These are phyloP conservation scores for Mobula hypostoma DNA, from an alignment of 2,113 vertebrate species.

Conservation along the genomic window DNA sequence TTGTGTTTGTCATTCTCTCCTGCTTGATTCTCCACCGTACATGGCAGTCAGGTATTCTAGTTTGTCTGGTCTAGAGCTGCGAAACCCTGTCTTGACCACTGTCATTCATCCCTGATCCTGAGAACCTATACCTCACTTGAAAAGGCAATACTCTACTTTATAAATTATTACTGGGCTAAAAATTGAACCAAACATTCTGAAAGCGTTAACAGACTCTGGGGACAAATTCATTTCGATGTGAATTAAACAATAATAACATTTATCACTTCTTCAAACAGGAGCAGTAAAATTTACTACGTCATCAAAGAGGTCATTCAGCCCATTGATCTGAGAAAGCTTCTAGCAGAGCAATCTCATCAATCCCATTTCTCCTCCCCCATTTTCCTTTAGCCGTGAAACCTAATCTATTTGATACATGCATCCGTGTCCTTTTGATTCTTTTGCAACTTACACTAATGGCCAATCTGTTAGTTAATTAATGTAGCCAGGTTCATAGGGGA, in stretches of 20 bases:
- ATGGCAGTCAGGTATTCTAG: background rate
- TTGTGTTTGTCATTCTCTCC: background rate
- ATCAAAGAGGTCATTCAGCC: no score
- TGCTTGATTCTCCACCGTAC: background rate
- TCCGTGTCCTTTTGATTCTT: no score
- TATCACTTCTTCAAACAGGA: background rate
- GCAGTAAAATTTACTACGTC: no score
- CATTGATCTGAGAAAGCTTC: no score
- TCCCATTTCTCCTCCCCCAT: no score
- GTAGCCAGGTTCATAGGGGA: no score
- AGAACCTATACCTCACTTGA: background rate
- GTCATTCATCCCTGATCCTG: background rate
- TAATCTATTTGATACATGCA: no score
- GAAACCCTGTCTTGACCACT: background rate
- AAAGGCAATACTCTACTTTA: background rate
- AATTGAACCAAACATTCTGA: background rate
- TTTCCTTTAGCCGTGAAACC: no score
- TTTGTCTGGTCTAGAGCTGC: background rate
- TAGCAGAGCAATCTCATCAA: no score
- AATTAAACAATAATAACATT: background rate
- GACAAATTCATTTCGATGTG: background rate
- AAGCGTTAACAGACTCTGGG: background rate
- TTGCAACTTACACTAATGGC: no score
- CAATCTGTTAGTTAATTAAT: no score
- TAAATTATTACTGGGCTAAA: background rate